Conservation (phyloP, 1,140 invertebrate species). For the Zaprionus lachaisei region DNA sequence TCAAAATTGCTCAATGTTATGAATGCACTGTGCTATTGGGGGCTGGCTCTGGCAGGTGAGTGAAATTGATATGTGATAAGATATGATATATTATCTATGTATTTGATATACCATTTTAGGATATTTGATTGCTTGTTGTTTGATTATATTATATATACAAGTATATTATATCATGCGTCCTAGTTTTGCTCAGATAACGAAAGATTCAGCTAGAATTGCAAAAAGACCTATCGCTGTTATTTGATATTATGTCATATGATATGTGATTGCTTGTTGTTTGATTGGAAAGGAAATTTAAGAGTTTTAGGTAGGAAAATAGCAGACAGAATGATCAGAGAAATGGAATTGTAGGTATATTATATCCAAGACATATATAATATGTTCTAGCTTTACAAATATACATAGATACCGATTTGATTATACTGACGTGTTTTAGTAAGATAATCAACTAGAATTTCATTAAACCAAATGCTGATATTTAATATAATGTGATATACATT, state of each 20-base stretch:
- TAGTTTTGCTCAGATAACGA: too few species aligned
- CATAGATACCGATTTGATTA: not conserved
- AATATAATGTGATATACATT: too few species aligned
- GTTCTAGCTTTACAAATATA: too few species aligned
- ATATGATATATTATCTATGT: not conserved
- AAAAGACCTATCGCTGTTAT: not conserved
- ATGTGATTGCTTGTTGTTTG: not conserved
- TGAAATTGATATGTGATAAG: constrained; percentile 25
- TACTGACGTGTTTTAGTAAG: too few species aligned
- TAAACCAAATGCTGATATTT: too few species aligned
- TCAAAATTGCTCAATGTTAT: constrained; percentile 47
- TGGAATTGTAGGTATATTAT: not conserved
- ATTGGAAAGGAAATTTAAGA: not conserved
- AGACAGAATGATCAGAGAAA: not conserved
- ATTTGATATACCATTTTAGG: constrained; percentile 2
- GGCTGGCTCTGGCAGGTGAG: constrained; percentile 55
- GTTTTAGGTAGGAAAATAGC: not conserved
- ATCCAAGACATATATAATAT: too few species aligned
- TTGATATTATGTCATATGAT: constrained; percentile 3
- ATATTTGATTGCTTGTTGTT: constrained; percentile 3
- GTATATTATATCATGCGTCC: too few species aligned
- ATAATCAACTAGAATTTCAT: too few species aligned
- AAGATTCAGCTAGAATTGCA: too few species aligned
- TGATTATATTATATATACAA: not conserved
- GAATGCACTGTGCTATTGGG: not conserved